Evolutionary conservation across 2,888 invertebrate genomes (phyloP).

Genomic region (Athalia cordata): DNA sequence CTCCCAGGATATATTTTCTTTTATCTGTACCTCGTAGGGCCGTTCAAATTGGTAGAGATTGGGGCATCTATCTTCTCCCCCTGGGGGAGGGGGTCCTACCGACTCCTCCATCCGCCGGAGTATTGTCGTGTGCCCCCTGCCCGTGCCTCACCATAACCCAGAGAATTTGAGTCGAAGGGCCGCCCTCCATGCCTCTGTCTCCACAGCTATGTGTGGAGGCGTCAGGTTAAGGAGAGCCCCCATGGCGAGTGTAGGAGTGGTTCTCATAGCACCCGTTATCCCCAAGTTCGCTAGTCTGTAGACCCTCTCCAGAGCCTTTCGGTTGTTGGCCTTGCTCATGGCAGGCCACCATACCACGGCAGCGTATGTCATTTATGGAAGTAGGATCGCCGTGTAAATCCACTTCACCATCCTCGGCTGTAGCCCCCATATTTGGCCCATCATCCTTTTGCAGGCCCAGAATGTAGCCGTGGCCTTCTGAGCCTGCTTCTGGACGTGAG

Average conservation of each 20-base stretch:
- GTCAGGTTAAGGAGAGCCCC: constrained; percentile 45
- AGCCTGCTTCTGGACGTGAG: neutral
- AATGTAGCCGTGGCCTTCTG: constrained; percentile 4
- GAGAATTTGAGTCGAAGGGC: neutral
- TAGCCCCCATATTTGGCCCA: constrained; percentile 11
- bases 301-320: constrained; percentile 6
- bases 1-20: neutral
- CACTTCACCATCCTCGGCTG: neutral
- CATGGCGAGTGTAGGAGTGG: constrained; percentile 27
- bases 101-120: neutral
- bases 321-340: neutral
- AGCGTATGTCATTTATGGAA: neutral
- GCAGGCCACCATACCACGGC: constrained; percentile 23
- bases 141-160: neutral
- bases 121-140: neutral
- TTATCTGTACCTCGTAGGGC: neutral
- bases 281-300: constrained; percentile 46
- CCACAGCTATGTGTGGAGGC: constrained; percentile 26
- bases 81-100: neutral
- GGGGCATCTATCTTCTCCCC: neutral
- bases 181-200: constrained; percentile 27
- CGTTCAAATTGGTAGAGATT: neutral
- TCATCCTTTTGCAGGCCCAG: constrained; percentile 47
- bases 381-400: constrained; percentile 16
- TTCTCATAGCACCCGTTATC: constrained; percentile 46